Percentiles rank a stretch among this genome's conserved stretches.
Evolutionary conservation across 1,140 invertebrate species (phyloP).

Genomic region (Microvelia longipes): DNA sequence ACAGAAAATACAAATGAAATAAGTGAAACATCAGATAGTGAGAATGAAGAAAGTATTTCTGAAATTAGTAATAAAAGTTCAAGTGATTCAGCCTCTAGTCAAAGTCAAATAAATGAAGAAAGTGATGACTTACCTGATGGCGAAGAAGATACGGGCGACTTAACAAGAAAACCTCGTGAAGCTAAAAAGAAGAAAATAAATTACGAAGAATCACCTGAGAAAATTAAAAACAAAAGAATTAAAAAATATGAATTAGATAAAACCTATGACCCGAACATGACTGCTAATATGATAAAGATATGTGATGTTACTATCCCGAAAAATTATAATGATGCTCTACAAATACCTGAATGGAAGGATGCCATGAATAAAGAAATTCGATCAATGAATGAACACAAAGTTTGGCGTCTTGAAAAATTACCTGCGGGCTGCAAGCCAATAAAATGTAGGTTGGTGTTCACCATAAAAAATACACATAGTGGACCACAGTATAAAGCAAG

Average conservation of each 20-base stretch:
- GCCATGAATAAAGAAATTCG: slow-evolving; percentile 20
- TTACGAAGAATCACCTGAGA: neutral
- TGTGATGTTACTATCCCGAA: neutral
- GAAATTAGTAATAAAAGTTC: no score
- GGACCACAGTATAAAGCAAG: slow-evolving; percentile 14
- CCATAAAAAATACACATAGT: slow-evolving; percentile 13
- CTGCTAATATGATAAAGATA: neutral
- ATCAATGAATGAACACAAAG: slow-evolving; percentile 20
- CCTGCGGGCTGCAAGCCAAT: slow-evolving; percentile 24
- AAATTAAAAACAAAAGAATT: neutral
- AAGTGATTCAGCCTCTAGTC: no score
- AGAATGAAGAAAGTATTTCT: no score
- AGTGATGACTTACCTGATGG: no score
- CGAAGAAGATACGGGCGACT: no score
- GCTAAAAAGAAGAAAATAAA: neutral
- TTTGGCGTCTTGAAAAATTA: slow-evolving; percentile 25
- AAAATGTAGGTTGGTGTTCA: slow-evolving; percentile 19
- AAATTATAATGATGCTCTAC: neutral
- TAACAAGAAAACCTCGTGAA: neutral
- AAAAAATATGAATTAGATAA: neutral
- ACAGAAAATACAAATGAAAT: neutral
- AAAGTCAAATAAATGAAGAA: no score
- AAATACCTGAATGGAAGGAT: slow-evolving; percentile 10
- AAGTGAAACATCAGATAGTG: neutral
- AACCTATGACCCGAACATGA: neutral